These are phyloP conservation scores for Cheirogaleus medius DNA, from an alignment of 2,113 vertebrate species.

Conservation along the genomic window DNA sequence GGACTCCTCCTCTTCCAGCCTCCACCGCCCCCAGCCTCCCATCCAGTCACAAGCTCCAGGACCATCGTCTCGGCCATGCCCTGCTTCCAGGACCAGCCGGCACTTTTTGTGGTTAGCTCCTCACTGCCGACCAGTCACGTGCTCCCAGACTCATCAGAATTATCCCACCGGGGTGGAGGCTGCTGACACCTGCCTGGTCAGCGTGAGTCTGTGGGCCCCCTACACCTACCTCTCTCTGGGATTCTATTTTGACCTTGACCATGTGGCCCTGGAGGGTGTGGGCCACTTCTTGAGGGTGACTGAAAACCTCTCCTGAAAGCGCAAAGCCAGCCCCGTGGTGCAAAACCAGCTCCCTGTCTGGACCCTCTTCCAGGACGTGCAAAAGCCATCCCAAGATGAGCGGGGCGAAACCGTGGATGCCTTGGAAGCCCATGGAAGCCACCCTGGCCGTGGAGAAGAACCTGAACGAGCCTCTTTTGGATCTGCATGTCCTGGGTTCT, in stretches of 20 bases:
- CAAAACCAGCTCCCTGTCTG: not conserved
- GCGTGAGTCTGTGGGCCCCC: not conserved
- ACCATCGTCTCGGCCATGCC: not conserved
- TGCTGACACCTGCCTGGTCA: not conserved
- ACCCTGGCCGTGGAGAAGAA: not conserved
- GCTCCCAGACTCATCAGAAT: not conserved
- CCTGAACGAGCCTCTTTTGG: not conserved
- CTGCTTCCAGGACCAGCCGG: not conserved
- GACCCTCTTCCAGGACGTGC: not conserved
- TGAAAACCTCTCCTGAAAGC: not conserved
- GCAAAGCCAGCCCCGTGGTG: not conserved
- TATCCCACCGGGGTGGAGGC: not conserved
- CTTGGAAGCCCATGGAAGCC: not conserved
- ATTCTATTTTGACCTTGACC: not conserved
- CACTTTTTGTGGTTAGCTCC: not conserved
- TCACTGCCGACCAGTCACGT: too few species aligned
- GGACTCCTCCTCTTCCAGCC: not conserved
- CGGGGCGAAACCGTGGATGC: not conserved
- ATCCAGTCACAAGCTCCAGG: not conserved
- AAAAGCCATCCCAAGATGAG: not conserved
- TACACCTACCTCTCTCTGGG: not conserved
- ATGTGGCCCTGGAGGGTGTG: not conserved
- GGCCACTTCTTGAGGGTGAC: accelerated
- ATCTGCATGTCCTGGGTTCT: not conserved
- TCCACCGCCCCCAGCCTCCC: not conserved